phyloP scores from a whole-genome alignment of 1,140 invertebrate species.

The Oscheius sp. region DNA sequence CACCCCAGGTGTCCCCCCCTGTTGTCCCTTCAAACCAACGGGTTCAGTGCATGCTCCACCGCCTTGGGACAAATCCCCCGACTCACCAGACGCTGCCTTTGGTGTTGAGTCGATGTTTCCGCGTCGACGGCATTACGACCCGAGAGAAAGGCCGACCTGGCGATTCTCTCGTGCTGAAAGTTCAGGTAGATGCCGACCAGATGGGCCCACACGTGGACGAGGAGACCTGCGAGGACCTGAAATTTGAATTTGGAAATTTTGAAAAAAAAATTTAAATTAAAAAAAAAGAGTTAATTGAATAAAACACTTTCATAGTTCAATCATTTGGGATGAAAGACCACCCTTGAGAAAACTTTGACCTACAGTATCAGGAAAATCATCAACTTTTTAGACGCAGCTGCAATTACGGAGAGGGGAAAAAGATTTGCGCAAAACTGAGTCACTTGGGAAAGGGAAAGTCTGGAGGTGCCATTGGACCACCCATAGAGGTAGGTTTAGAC shows the following conservation, averaged over 20 bases:
- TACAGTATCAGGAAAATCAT: not conserved
- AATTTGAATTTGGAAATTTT: conserved; percentile 21
- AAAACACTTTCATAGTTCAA: not conserved
- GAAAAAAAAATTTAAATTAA: no score
- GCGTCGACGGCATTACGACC: conserved; percentile 53
- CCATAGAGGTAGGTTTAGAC: no score
- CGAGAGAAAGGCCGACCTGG: conserved; percentile 54
- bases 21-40: no score
- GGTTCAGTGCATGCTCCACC: not conserved
- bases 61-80: not conserved
- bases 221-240: conserved; percentile 52
- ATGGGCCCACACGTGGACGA: conserved; percentile 54
- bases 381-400: not conserved
- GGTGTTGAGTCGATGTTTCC: conserved; percentile 42
- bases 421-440: not conserved
- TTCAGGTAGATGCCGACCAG: conserved; percentile 56
- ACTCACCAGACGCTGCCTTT: conserved; percentile 47
- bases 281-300: no score
- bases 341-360: not conserved
- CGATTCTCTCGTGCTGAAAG: conserved; percentile 42
- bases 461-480: not conserved
- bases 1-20: no score
- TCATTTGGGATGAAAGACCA: not conserved
- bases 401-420: no score
- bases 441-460: not conserved